These are phyloP conservation scores for Zaprionus vittiger DNA, from an alignment of 1,140 invertebrate species.

Conservation along the genomic window DNA sequence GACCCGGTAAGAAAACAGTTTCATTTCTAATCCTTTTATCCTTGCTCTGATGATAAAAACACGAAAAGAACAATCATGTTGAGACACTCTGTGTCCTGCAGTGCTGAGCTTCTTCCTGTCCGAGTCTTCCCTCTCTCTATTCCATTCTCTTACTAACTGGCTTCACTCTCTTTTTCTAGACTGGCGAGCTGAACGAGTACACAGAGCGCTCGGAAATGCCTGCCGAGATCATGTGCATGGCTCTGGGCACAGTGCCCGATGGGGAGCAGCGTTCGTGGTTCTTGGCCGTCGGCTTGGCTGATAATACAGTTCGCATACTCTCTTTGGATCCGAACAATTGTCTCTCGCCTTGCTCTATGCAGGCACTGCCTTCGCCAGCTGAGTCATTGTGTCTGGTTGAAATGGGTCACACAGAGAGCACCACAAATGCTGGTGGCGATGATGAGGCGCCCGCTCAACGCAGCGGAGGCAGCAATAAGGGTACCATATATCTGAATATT, in stretches of 20 bases:
- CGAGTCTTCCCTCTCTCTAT: not conserved
- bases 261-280: conserved; percentile 98
- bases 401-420: conserved; percentile 87
- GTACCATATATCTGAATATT: conserved; percentile 97
- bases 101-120: conserved; percentile 69
- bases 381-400: conserved; percentile 99
- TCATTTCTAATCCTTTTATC: not conserved
- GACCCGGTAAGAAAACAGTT: conserved; percentile 92
- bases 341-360: conserved; percentile 96
- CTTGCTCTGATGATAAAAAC: conserved; percentile 82
- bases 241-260: conserved; percentile 95
- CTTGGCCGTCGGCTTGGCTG: conserved; percentile 97
- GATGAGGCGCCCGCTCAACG: conserved; percentile 82
- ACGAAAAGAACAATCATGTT: conserved; percentile 84
- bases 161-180: conserved; percentile 86
- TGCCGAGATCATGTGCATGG: conserved; percentile 99
- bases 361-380: conserved; percentile 97
- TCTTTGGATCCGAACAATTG: conserved; percentile 98
- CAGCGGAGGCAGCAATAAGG: conserved; percentile 85
- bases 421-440: conserved; percentile 82
- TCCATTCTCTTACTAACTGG: not conserved
- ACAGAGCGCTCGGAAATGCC: conserved; percentile 98
- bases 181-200: conserved; percentile 99
- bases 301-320: conserved; percentile 98
- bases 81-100: conserved; percentile 84